These are phyloP conservation scores for Drosophila birchii DNA, from an alignment of 2,888 invertebrate genomes.

Conservation along the genomic window DNA sequence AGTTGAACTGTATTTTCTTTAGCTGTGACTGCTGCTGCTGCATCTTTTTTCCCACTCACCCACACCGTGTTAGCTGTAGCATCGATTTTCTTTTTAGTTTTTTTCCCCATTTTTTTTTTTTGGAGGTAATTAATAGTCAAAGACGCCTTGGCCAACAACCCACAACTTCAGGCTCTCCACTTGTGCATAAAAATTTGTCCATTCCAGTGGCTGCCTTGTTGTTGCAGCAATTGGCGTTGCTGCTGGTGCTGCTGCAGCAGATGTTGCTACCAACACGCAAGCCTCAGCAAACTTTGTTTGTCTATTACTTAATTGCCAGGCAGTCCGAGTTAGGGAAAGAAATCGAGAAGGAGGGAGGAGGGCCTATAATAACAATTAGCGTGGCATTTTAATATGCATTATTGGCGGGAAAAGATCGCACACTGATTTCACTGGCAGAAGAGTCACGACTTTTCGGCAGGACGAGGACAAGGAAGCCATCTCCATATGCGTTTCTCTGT, in stretches of 20 bases:
- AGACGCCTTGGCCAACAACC: slow-evolving; percentile 47
- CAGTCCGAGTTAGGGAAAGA: slow-evolving; percentile 1
- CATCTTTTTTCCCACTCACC: slow-evolving; percentile 57
- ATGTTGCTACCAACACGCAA: slow-evolving; percentile 58
- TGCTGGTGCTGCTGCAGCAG: not conserved
- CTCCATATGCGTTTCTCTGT: slow-evolving; percentile 45
- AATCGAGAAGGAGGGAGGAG: slow-evolving; percentile 10
- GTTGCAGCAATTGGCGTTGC: slow-evolving; percentile 24
- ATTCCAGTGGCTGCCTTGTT: slow-evolving; percentile 44
- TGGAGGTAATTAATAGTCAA: slow-evolving; percentile 73
- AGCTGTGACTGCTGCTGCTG: slow-evolving; percentile 2
- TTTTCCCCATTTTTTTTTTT: slow-evolving; percentile 37
- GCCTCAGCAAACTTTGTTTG: slow-evolving; percentile 54
- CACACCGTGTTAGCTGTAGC: slow-evolving; percentile 43
- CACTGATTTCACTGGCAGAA: slow-evolving; percentile 68
- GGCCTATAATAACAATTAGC: slow-evolving; percentile 77
- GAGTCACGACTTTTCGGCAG: slow-evolving; percentile 45
- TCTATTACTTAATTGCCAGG: slow-evolving; percentile 77
- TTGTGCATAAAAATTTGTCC: slow-evolving; percentile 73
- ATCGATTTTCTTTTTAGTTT: slow-evolving; percentile 18
- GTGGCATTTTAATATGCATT: slow-evolving; percentile 81
- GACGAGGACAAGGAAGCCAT: slow-evolving; percentile 36
- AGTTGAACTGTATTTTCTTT: slow-evolving; percentile 51
- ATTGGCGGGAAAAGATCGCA: slow-evolving; percentile 75
- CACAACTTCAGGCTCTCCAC: slow-evolving; percentile 34